phyloP scores from a whole-genome alignment of 2,797 vertebrate species.

The Natrix natrix region DNA sequence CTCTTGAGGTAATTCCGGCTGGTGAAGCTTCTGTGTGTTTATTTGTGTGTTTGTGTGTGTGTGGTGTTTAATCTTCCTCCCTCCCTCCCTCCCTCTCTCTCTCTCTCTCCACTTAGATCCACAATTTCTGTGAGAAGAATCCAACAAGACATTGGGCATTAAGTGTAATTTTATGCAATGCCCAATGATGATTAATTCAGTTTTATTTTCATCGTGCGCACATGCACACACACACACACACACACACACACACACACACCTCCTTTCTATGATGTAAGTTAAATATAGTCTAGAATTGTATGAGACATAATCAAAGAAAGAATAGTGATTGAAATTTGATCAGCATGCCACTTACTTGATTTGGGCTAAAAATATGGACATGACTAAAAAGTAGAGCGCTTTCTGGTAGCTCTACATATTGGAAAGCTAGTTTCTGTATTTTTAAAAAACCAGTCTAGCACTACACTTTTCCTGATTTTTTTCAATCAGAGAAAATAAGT shows the following conservation, averaged over 20 bases:
- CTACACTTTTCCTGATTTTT: slow-evolving; percentile 7
- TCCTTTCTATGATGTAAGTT: not conserved
- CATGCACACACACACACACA: too few relatives aligned
- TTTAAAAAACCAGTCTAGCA: not conserved
- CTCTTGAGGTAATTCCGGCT: not conserved
- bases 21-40: not conserved
- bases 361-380: not conserved
- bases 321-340: not conserved
- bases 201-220: not conserved
- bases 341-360: not conserved
- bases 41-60: not conserved
- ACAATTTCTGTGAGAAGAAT: not conserved
- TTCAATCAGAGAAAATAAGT: slow-evolving; percentile 15
- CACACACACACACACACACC: too few relatives aligned
- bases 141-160: not conserved
- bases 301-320: not conserved
- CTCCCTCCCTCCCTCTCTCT: rapidly evolving
- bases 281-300: not conserved
- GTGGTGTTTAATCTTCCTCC: not conserved
- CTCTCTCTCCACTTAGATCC: not conserved
- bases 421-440: not conserved
- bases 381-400: not conserved
- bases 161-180: not conserved
- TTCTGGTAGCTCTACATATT: not conserved
- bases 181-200: not conserved